phyloP scores from a whole-genome alignment of 1,140 invertebrate species.

The Polyergus mexicanus region DNA sequence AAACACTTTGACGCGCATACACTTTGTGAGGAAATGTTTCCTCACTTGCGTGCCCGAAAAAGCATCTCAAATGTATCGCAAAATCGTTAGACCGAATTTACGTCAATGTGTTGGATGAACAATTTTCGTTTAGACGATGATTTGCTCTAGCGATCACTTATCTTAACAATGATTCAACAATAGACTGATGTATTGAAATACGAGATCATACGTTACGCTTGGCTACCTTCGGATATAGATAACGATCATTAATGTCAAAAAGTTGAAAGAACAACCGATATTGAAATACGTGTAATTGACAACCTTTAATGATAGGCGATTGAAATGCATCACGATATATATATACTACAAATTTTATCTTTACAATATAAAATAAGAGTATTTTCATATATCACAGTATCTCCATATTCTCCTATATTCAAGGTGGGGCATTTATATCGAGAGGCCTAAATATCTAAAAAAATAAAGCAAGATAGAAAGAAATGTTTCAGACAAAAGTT shows the following conservation, averaged over 20 bases:
- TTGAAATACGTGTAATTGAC: not conserved
- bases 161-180: slow-evolving; percentile 27
- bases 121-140: not conserved
- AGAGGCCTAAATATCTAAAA: no score
- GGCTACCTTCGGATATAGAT: slow-evolving; percentile 8
- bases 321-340: not conserved
- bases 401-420: no score
- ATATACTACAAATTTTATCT: not conserved
- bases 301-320: not conserved
- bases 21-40: slow-evolving; percentile 51
- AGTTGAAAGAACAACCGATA: not conserved
- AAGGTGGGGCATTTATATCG: no score
- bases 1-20: slow-evolving; percentile 59
- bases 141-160: slow-evolving; percentile 47
- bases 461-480: no score
- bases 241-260: not conserved
- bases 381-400: not conserved
- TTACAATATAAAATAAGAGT: no score
- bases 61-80: slow-evolving; percentile 34
- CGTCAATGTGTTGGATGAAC: slow-evolving; percentile 2
- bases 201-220: not conserved
- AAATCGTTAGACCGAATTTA: slow-evolving; percentile 46
- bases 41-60: slow-evolving; percentile 37
- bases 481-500: no score
- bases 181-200: slow-evolving; percentile 15